Evolutionary conservation across 64 coral and sea anemone genomes (phyloP).

Genomic region (Acropora yongei): DNA sequence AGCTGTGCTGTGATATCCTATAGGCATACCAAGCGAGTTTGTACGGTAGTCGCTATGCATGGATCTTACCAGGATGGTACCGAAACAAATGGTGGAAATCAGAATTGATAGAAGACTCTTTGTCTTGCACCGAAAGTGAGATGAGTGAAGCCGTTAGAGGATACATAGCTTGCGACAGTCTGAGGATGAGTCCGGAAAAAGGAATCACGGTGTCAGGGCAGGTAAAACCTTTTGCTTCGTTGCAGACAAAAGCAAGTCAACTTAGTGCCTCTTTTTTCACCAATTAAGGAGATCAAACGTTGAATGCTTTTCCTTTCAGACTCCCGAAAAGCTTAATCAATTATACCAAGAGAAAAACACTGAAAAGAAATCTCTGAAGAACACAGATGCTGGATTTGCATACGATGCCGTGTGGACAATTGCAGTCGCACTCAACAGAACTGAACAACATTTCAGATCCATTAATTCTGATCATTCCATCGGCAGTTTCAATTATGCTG

Average conservation of each 20-base stretch:
- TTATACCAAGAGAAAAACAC: neutral
- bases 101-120: constrained; percentile 25
- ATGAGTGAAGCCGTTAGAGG: constrained; percentile 72
- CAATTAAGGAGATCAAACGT: too few relatives aligned
- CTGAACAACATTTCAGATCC: constrained; percentile 21
- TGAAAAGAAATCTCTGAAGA: neutral
- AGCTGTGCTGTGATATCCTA: neutral
- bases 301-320: constrained; percentile 10
- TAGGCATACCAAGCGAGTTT: constrained; percentile 65
- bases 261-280: too few relatives aligned
- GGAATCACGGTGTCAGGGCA: constrained; percentile 36
- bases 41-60: constrained; percentile 72
- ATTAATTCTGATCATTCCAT: neutral
- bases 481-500: constrained; percentile 59
- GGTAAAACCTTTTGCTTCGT: constrained; percentile 7
- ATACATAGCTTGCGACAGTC: constrained; percentile 63
- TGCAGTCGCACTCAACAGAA: constrained; percentile 70
- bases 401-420: constrained; percentile 89
- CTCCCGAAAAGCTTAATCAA: constrained; percentile 3
- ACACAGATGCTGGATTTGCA: constrained; percentile 69
- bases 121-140: constrained; percentile 69
- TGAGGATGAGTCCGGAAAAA: constrained; percentile 55
- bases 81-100: constrained; percentile 71
- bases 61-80: constrained; percentile 91
- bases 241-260: neutral